Conservation (phyloP, 2,888 invertebrate species). For the Lasioglossum marginatum region DNA sequence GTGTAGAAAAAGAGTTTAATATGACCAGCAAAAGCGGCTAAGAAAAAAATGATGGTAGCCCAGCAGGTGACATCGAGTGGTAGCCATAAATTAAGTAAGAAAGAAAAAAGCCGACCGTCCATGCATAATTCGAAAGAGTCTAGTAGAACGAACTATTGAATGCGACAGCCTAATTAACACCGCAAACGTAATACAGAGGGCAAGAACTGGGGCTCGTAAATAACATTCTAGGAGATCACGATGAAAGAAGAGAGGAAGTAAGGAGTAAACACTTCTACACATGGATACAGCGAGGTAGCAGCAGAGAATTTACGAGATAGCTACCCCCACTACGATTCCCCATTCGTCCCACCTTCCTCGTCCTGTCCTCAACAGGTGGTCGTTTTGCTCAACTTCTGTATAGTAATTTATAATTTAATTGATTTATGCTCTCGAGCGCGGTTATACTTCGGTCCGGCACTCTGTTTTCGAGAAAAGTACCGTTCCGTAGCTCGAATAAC, state of each 20-base stretch:
- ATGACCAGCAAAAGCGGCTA: neutral
- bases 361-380: slow-evolving; percentile 83
- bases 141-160: slow-evolving; percentile 20
- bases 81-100: neutral
- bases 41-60: neutral
- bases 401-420: slow-evolving; percentile 84
- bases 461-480: slow-evolving; percentile 63
- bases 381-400: slow-evolving; percentile 83
- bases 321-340: slow-evolving; percentile 77
- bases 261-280: slow-evolving; percentile 68
- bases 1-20: neutral
- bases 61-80: neutral
- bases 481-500: slow-evolving; percentile 60
- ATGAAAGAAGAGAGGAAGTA: slow-evolving; percentile 59
- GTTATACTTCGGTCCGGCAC: slow-evolving; percentile 45
- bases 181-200: slow-evolving; percentile 29
- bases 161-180: slow-evolving; percentile 48
- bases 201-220: slow-evolving; percentile 50
- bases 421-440: slow-evolving; percentile 76
- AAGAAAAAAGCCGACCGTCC: neutral
- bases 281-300: slow-evolving; percentile 69
- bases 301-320: slow-evolving; percentile 83
- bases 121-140: neutral
- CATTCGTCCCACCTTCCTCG: slow-evolving; percentile 77
- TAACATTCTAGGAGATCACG: slow-evolving; percentile 54